These are phyloP conservation scores for Neomorphus geoffroyi DNA, from an alignment of 2,797 vertebrate species.

Conservation along the genomic window DNA sequence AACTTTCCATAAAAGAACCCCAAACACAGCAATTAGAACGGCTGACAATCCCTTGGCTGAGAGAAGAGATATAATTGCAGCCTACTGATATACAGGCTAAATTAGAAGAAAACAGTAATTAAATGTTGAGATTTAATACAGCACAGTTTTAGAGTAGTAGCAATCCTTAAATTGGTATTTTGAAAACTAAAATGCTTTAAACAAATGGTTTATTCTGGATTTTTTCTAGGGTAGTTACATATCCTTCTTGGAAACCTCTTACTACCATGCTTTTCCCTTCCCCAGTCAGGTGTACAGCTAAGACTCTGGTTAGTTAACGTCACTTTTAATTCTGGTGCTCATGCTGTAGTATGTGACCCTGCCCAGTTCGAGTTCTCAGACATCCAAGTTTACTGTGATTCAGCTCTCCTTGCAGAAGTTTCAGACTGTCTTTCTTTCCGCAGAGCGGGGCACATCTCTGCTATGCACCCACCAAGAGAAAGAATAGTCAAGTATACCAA, in stretches of 20 bases:
- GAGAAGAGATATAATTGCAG: neutral
- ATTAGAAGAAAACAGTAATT: neutral
- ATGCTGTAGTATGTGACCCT: neutral
- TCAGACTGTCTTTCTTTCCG: neutral
- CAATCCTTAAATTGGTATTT: neutral
- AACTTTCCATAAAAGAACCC: neutral
- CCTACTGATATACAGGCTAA: neutral
- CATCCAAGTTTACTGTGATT: accelerated
- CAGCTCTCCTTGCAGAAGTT: neutral
- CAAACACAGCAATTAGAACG: neutral
- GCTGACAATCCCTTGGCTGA: neutral
- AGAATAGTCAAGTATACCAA: neutral
- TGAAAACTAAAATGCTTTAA: neutral
- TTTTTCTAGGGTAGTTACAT: neutral
- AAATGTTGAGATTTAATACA: neutral
- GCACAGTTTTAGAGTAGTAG: neutral
- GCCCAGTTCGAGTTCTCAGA: neutral
- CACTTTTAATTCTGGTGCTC: neutral
- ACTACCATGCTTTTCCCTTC: neutral
- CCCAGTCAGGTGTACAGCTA: neutral
- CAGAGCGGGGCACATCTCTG: neutral
- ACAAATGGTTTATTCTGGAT: neutral
- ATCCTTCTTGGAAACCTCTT: neutral
- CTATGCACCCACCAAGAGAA: neutral
- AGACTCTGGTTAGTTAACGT: neutral